These are phyloP conservation scores for Desmophyllum pertusum DNA, from an alignment of 92 coral and sea anemone genomes.

Conservation along the genomic window DNA sequence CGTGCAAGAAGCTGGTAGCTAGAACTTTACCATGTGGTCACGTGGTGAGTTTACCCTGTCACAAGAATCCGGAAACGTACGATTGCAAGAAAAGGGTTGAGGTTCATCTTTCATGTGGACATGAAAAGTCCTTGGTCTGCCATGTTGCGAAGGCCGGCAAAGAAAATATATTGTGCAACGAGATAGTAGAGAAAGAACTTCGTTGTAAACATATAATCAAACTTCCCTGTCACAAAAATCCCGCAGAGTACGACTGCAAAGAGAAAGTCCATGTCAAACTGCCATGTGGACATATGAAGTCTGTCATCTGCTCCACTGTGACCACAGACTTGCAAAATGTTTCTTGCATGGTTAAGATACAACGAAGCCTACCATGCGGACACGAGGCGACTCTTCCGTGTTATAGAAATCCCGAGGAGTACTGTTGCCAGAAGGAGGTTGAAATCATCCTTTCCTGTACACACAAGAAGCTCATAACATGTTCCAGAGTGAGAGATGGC, in stretches of 20 bases:
- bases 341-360: background rate
- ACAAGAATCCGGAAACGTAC: background rate
- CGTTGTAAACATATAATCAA: slow-evolving; percentile 39
- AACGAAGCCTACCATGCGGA: slow-evolving; percentile 27
- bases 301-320: slow-evolving; percentile 15
- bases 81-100: background rate
- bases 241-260: background rate
- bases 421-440: background rate
- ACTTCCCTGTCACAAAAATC: slow-evolving; percentile 20
- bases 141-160: slow-evolving; percentile 11
- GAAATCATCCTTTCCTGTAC: slow-evolving; percentile 24
- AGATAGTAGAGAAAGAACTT: slow-evolving; percentile 17
- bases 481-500: background rate
- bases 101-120: slow-evolving; percentile 15
- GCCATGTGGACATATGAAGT: slow-evolving; percentile 30
- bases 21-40: slow-evolving; percentile 65
- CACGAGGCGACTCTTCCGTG: slow-evolving; percentile 46
- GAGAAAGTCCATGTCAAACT: background rate
- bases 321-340: background rate
- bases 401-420: background rate
- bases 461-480: slow-evolving; percentile 1
- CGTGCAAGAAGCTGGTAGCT: slow-evolving; percentile 25
- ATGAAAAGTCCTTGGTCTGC: slow-evolving; percentile 14
- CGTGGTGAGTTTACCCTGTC: slow-evolving; percentile 20
- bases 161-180: slow-evolving; percentile 23